Base-by-base conservation (phyloP, 2,113 vertebrate species). In the Ovibos moschatus region DNA sequence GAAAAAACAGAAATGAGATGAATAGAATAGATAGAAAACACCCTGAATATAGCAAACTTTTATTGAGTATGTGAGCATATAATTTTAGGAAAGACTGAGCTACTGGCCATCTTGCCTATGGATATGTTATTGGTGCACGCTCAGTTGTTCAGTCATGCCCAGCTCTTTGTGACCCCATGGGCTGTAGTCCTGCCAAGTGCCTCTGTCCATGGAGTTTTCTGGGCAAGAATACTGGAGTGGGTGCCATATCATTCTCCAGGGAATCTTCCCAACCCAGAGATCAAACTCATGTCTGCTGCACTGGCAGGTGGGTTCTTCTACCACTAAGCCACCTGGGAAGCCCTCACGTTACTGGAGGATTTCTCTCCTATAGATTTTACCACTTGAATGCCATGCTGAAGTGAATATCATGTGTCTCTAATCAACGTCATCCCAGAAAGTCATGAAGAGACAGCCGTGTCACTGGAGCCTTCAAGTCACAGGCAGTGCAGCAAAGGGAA, bases 401-500 rank as follows among this genome's bases (percentile, higher is more conserved):
- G 82, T 89, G 74, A 89, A 97, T 93, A 83, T 67, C 71, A 58
- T 95, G 93, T 98, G 92, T 98, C 91, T 97, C 94, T 67, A 95
- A 98, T 98, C 97, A 98, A 96, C 94, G 95, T 90, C 94, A 79
- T 95, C 94, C 95, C 85, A 96, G 97, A 86, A 89, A 91, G 95
- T 97, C 0, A 43, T 90, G 96, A 96, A 91, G 91, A 94, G 95
- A 97, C 79, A 97, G 94, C 94, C 76, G 67, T 97, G 97, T 97
- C 98, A 96, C 43, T 50, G 21, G 94, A 97, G 71, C 88, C 55
- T 93, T 78, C 82, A 33, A 47, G 71, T 93, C 95, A 88, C 84
- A 55, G 95, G 89, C 96, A 96, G 98, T 88, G 89, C 96, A 93
- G 95, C 97, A 98, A 89, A 97, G 96, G 90, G 93, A 96, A 97